Base-by-base conservation (phyloP, 2,888 invertebrate genomes). In the Diaperis boleti region DNA sequence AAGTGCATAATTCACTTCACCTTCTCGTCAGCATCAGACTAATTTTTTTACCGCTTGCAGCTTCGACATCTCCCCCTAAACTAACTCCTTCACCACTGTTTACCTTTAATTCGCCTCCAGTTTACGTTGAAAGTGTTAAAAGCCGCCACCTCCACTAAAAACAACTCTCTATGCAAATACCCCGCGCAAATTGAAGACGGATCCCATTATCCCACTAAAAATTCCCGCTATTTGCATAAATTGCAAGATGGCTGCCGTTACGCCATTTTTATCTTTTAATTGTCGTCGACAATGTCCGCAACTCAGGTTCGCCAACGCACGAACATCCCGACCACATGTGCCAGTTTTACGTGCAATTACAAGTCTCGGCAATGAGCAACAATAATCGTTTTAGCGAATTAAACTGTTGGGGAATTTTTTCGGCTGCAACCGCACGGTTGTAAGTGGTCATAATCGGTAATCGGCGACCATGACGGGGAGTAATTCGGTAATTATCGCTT, bases 341-440 rank as follows among this genome's bases (percentile, higher is more conserved):
- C 54, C 61, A 54, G 33, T 47, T 61, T 61, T 55, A 61, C 61
- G 59, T 60, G 41, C 41, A 49, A 49, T 59, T 59, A 59, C 41
- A 18, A 49, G 29, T 35, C 49, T 49, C 13, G 41, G 44, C 50
- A 52, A 60, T 35, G 41, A 22, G 31, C 22, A 11, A 35, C 52
- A 52, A 60, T 60, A 60, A 60, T 52, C 59, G 52, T 52, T 60
- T 8, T 8, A 18, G 6, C 17, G 47, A 61, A 61, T 61, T 61
- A 61, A 61, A 61, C 39, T 35, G 61, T 55, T 22, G 2, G 44
- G 31, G 56, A 26, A 47, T 22, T 49, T 59, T 59, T 49, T 49
- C 41, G 10, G 52, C 22, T 52, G n/a, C 33, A 33, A 33, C 11
- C 11, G 2, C 11, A 11, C 33, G 10, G 11, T 10, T 22, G 15